Base-by-base conservation (phyloP, 2,113 vertebrate genomes). In the Lipophrys pholis region DNA sequence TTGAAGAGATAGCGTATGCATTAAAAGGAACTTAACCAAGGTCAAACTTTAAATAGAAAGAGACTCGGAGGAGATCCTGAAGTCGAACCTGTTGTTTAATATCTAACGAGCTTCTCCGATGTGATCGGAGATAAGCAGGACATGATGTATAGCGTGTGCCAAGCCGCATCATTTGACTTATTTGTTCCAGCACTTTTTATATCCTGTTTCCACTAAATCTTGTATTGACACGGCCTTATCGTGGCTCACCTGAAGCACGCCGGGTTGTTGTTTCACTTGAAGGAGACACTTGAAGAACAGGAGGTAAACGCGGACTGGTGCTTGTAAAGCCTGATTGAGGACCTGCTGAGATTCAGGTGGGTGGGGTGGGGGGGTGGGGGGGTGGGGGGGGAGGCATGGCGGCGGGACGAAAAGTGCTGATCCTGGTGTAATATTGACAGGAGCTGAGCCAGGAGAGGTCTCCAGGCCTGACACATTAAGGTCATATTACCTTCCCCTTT, bases 401-500 rank as follows among this genome's bases (percentile, higher is more conserved):
- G 21, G 21, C 21, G 21, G 21, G 21, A 30, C 21, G 21, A 30
- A 78, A 60, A 90, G 80, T 67, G 90, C 88, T 88, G 85, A 91
- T 86, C 61, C 48, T n/a, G 85, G 82, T 76, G 87, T 86, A 74
- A 70, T 87, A 89, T 89, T 82, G 88, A 89, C 87, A 81, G 90
- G 62, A 58, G 49, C 76, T 75, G 84, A 88, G 83, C 88, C 86
- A 77, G 78, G 51, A 36, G 8, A 80, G 85, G 81, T 82, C 87
- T 78, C 46, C 53, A 64, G 78, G 58, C 62, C 83, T 78, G 91
- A 91, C 90, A 90, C 90, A 83, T 90, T 92, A 93, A 93, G 92
- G 93, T 92, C 88, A 92, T 83, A 80, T 83, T 82, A 78, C 84
- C 70, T 68, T 57, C n/a, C 77, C 39, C 85, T 36, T 69, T 70